Percentiles rank a stretch among this genome's conserved stretches.
These are phyloP conservation scores for Adela reaumurella DNA, from an alignment of 2,888 invertebrate species.

Conservation along the genomic window DNA sequence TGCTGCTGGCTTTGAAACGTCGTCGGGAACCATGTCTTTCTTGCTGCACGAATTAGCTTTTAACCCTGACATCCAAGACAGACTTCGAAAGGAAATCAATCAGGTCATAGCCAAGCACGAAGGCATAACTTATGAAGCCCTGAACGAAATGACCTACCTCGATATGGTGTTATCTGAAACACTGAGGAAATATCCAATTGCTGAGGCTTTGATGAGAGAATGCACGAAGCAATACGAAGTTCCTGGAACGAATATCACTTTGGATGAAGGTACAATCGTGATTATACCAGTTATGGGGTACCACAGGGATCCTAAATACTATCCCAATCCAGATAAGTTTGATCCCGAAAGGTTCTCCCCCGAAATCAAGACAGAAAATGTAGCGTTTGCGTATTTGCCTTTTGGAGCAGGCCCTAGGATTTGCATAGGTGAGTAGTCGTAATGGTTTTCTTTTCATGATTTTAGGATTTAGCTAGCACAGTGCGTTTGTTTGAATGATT, in stretches of 20 bases:
- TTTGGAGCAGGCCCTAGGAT: conserved; percentile 13
- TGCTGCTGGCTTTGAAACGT: conserved; percentile 50
- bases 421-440: conserved; percentile 11
- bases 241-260: conserved; percentile 11
- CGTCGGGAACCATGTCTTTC: conserved; percentile 37
- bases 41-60: conserved; percentile 40
- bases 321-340: conserved; percentile 12
- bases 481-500: too few relatives aligned
- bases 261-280: conserved; percentile 9
- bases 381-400: conserved; percentile 13
- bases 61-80: conserved; percentile 35
- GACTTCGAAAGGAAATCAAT: conserved; percentile 30
- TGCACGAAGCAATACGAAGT: conserved; percentile 5
- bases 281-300: conserved; percentile 8
- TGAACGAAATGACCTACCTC: conserved; percentile 40
- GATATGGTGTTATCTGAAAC: conserved; percentile 38
- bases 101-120: conserved; percentile 24
- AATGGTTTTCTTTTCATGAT: too few relatives aligned
- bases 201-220: conserved; percentile 24
- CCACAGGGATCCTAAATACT: conserved; percentile 13
- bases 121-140: conserved; percentile 33
- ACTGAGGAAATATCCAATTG: conserved; percentile 35
- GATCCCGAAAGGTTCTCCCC: conserved; percentile 15
- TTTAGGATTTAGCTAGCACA: too few relatives aligned
- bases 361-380: too few relatives aligned